These are phyloP conservation scores for Plutomurus gul DNA, from an alignment of 1,140 invertebrate genomes.

Conservation along the genomic window DNA sequence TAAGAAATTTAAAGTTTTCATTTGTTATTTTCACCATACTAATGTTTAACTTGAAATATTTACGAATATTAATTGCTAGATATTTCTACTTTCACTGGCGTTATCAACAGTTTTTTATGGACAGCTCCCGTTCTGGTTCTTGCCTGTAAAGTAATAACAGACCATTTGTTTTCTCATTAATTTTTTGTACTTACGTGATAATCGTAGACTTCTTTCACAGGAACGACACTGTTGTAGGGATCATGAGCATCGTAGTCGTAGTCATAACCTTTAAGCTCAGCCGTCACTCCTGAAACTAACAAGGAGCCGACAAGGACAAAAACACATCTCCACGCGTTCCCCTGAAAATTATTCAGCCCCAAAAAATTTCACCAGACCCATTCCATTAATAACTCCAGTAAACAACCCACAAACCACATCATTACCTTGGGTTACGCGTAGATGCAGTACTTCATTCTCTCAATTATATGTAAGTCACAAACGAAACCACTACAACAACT, in stretches of 20 bases:
- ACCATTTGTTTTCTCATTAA: not conserved
- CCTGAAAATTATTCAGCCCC: not conserved
- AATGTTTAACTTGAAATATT: no score
- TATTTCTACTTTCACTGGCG: no score
- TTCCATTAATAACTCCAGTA: not conserved
- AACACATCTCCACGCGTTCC: not conserved
- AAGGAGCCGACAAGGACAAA: slow-evolving; percentile 16
- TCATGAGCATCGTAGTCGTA: slow-evolving; percentile 33
- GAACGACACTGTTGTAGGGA: slow-evolving; percentile 15
- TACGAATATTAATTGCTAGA: no score
- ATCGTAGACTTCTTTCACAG: slow-evolving; percentile 45
- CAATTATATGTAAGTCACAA: not conserved
- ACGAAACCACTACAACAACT: not conserved
- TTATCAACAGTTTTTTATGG: no score
- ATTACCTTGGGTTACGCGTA: not conserved
- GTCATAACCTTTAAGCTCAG: slow-evolving; percentile 23
- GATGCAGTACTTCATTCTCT: not conserved
- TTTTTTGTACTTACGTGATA: slow-evolving; percentile 39
- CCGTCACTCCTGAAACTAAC: slow-evolving; percentile 5
- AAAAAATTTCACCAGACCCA: not conserved
- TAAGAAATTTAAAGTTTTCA: no score
- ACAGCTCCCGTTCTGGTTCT: no score
- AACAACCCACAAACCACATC: not conserved
- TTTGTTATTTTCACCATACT: no score
- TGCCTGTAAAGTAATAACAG: not conserved